Percentiles rank a stretch among this genome's conserved stretches.
Conservation (phyloP, 2,113 vertebrate genomes). For the Chaenocephalus aceratus region DNA sequence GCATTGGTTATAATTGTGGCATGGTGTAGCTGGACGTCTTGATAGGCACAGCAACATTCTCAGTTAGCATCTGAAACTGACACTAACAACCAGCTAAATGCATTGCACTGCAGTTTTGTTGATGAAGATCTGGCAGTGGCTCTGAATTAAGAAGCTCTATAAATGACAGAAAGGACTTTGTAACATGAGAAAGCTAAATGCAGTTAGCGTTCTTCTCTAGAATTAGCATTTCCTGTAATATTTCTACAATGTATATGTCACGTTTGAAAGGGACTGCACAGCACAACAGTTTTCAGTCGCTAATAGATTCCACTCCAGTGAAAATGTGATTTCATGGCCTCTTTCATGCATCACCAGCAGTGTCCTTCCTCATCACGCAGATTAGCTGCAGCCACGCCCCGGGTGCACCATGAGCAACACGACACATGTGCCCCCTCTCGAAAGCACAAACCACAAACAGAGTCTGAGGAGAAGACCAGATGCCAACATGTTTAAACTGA, state of each 20-base stretch:
- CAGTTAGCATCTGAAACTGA: too few relatives aligned
- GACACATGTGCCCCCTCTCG: slow-evolving; percentile 37
- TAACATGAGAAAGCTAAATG: too few relatives aligned
- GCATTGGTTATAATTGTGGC: too few relatives aligned
- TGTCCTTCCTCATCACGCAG: slow-evolving; percentile 19
- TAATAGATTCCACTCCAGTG: slow-evolving; percentile 55
- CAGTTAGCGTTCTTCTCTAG: not conserved
- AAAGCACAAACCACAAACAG: slow-evolving; percentile 21
- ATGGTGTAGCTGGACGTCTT: too few relatives aligned
- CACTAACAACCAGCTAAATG: too few relatives aligned
- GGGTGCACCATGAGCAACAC: slow-evolving; percentile 9
- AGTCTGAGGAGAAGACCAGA: not conserved
- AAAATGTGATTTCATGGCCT: slow-evolving; percentile 59
- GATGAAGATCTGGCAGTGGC: too few relatives aligned
- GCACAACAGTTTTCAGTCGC: slow-evolving; percentile 34
- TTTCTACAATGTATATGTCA: slow-evolving; percentile 43
- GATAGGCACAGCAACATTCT: too few relatives aligned
- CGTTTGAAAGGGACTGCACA: slow-evolving; percentile 18
- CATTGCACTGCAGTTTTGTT: too few relatives aligned
- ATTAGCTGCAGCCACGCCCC: slow-evolving; percentile 48
- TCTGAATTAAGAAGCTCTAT: too few relatives aligned
- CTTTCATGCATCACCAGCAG: slow-evolving; percentile 37
- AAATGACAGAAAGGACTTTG: too few relatives aligned
- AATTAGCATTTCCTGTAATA: slow-evolving; percentile 19
- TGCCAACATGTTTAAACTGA: not conserved